phyloP scores from a whole-genome alignment of 2,113 vertebrate species.

The Mystacornis crossleyi region DNA sequence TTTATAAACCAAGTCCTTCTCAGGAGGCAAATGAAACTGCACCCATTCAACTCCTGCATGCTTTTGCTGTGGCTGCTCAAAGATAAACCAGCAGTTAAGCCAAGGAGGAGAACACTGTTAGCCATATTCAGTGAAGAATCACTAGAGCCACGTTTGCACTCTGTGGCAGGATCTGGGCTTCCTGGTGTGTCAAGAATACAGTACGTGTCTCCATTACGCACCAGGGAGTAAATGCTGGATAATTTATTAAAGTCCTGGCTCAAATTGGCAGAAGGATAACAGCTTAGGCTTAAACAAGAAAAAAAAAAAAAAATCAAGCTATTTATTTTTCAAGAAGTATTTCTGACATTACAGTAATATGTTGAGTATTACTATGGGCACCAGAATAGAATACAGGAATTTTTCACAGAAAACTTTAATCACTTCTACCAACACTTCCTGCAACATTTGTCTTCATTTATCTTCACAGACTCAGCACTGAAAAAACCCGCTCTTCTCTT shows the following conservation, averaged over 20 bases:
- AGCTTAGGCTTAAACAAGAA: neutral
- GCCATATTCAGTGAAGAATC: neutral
- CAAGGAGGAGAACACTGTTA: neutral
- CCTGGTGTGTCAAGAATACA: neutral
- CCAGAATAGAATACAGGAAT: neutral
- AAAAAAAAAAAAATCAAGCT: neutral
- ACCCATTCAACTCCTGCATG: neutral
- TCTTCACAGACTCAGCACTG: neutral
- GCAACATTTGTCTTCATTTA: neutral
- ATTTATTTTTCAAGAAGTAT: neutral
- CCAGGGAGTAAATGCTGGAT: neutral
- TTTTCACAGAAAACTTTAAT: neutral
- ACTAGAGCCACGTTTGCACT: neutral
- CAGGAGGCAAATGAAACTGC: neutral
- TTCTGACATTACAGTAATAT: neutral
- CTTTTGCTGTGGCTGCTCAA: neutral
- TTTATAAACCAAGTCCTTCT: neutral
- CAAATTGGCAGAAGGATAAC: neutral
- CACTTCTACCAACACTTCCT: neutral
- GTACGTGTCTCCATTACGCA: rapidly evolving
- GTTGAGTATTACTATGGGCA: neutral
- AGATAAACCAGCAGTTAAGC: neutral
- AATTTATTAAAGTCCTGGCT: neutral
- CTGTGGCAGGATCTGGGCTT: neutral
- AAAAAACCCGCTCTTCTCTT: neutral